A percentile compares a stretch with the other conserved stretches of the same genome.
These are phyloP conservation scores for Busseola fusca DNA, from an alignment of 2,888 invertebrate species.

Conservation along the genomic window DNA sequence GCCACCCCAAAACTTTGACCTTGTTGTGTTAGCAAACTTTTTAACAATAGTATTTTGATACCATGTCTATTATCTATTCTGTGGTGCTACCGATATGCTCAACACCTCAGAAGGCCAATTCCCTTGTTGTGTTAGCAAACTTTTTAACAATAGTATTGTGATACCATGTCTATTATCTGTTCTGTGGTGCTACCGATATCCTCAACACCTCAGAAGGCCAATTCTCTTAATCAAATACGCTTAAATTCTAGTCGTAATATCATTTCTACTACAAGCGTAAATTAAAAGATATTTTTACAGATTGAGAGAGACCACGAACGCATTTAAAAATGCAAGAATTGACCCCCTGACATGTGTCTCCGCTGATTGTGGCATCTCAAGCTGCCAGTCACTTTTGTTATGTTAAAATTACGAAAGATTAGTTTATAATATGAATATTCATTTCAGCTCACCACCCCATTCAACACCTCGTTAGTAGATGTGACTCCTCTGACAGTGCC, in stretches of 20 bases:
- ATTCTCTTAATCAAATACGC: no score
- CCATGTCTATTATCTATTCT: no score
- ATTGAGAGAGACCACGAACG: not conserved
- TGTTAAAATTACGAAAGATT: not conserved
- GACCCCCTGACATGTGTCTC: no score
- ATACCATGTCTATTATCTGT: no score
- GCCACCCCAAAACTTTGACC: no score
- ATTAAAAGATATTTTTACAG: no score
- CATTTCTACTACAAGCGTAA: not conserved
- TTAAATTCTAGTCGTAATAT: not conserved
- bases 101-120: not conserved
- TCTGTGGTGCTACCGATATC: not conserved
- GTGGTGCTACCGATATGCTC: not conserved
- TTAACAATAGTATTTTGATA: not conserved
- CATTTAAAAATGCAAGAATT: not conserved
- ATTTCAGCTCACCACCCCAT: slow-evolving; percentile 36
- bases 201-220: not conserved
- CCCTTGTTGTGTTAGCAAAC: not conserved
- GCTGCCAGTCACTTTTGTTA: not conserved
- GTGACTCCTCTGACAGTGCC: slow-evolving; percentile 27
- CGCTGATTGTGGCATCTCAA: not conserved
- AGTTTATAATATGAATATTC: not conserved
- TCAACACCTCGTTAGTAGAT: slow-evolving; percentile 4
- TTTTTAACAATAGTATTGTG: not conserved
- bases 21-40: not conserved